Base-by-base conservation (phyloP, 2,888 invertebrate genomes). In the Luperina nickerlii region DNA sequence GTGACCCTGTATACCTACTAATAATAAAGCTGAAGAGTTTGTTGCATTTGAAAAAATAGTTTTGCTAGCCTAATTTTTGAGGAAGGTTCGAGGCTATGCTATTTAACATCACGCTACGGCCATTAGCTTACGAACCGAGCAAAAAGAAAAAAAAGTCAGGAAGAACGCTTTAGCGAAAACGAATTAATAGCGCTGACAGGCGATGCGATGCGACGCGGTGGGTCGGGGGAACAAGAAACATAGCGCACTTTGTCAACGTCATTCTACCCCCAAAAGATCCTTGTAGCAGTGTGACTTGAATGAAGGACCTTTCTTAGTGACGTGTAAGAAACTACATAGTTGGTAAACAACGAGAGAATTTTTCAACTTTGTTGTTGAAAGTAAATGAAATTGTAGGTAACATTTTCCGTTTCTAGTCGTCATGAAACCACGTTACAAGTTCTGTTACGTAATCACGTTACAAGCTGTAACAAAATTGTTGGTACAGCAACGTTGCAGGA, bases 361-460 rank as follows among this genome's bases (percentile, higher is more conserved):
- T 67, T 67, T 51, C 15, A 80, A 80, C 66, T 71, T 70, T 51
- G 66, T n/a, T 62, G n/a, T 51, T 42, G 20, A 72, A 66, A n/a
- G 32, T 51, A 54, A 78, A 73, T 57, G 7, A 57, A 79, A 57
- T 79, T 79, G 38, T 79, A 65, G 6, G 15, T 45, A 81, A 38
- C 54, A 62, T 60, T 62, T 20, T 60, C 79, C 20, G 15, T 32
- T 45, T 42, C 42, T n/a, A 63, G 74, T 62, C 6, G 42, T 63
- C 67, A 69, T 48, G 68, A 51, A 80, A 48, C 27, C 51, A n/a
- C 63, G 67, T 80, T 80, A 73, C 51, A 62, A 80, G 45, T 79
- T 73, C 62, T 45, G 60, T 80, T n/a, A 73, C 60, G 60, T 27
- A 73, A 80, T 32, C 66, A 18, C 62, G 73, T 80, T 81, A 68